Conservation (phyloP, 1,140 invertebrate species). For the Drosophila chauvacae region DNA sequence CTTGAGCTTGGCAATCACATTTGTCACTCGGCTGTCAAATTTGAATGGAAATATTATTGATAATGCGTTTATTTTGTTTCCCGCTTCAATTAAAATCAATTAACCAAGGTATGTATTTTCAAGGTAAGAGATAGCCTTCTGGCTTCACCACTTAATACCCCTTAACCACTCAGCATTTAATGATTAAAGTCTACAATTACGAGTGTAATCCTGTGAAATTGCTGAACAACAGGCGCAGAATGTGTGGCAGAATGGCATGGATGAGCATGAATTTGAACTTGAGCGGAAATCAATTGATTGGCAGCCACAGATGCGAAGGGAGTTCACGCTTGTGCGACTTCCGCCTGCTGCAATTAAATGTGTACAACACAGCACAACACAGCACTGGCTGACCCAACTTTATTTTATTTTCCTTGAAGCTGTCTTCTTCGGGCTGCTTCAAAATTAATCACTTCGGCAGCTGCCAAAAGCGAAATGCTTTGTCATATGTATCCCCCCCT, state of each 20-base stretch:
- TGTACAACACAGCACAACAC: constrained; percentile 9
- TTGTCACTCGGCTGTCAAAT: constrained; percentile 57
- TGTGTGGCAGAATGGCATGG: background rate
- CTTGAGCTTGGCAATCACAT: constrained; percentile 2
- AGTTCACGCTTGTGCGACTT: constrained; percentile 42
- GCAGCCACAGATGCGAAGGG: constrained; percentile 30
- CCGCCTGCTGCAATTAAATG: constrained; percentile 43
- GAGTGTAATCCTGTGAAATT: background rate
- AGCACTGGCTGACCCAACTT: constrained; percentile 3
- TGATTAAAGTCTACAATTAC: background rate
- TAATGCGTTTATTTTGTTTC: background rate
- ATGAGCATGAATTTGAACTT: constrained; percentile 18
- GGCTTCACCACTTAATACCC: background rate
- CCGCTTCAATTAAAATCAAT: background rate
- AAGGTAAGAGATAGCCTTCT: background rate
- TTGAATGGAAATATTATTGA: constrained; percentile 53
- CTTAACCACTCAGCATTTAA: background rate
- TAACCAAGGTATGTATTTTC: too few relatives aligned
- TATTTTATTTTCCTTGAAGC: background rate
- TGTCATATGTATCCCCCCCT: constrained; percentile 66
- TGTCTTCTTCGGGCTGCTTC: constrained; percentile 22
- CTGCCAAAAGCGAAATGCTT: constrained; percentile 72
- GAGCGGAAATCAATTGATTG: constrained; percentile 47
- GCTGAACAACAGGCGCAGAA: background rate
- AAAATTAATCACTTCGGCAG: constrained; percentile 74